Evolutionary conservation across 2,888 invertebrate species (phyloP), one percentile per base, ranked within the genome.

Genomic region (Mellilla xanthometata): DNA sequence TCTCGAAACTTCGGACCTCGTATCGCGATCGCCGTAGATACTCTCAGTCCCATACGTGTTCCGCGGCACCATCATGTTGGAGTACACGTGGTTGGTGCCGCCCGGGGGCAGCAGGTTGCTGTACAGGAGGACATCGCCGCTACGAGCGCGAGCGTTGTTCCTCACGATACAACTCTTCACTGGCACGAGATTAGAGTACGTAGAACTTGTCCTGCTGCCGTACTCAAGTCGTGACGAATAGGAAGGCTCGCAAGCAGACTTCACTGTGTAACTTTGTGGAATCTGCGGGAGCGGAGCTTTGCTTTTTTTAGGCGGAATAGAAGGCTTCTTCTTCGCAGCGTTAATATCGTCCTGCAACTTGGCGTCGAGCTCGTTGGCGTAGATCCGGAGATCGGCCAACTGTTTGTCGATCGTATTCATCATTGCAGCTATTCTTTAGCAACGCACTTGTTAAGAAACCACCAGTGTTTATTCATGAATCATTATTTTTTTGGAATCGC

Each of bases 191-290:
- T 89, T 89, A 3, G 89, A 90, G 60, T 90, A 90, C 7, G 89
- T 87, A 22, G 88, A 88, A 58, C 87, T 87, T n/a, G 84, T 73
- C 15, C 82, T 76, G 49, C 84, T 88, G 11, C 88, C 84, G 54
- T 73, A 78, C 57, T 89, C 94, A 29, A 95, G 84, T 45, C 95
- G 91, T 13, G 95, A 94, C 12, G 95, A 94, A 73, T 95, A 96
- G 3, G 94, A 93, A 0, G 95, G 95, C 66, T 94, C 94, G 47
- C 94, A 92, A 10, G 93, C 92, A 47, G 93, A 93, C 73, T 94
- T 94, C 46, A 95, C 91, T 19, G 91, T 91, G 66, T 92, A 94
- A 76, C 95, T 95, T 78, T 95, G 94, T 42, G 95, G 95, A 71
- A 96, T 93, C 93, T 89, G 89, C 35, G 89, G 89, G 52, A 79